These are phyloP conservation scores for Mellilla xanthometata DNA, from an alignment of 2,888 invertebrate genomes.

Conservation along the genomic window DNA sequence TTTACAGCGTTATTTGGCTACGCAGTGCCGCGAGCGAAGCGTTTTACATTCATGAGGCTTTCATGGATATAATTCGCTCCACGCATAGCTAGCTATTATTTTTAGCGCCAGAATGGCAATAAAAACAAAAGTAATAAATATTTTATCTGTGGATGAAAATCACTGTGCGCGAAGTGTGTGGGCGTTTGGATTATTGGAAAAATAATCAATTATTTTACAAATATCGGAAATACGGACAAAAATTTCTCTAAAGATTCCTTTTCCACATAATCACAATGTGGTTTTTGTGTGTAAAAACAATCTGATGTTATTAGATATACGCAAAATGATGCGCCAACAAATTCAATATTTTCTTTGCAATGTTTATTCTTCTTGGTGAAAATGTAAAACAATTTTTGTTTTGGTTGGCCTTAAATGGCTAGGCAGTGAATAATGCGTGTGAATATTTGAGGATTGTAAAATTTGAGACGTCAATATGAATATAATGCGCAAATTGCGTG, in stretches of 20 bases:
- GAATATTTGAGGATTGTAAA: constrained; percentile 1
- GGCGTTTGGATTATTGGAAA: constrained; percentile 73
- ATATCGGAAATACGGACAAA: constrained; percentile 3
- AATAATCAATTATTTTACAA: constrained; percentile 28
- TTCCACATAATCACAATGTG: constrained; percentile 2
- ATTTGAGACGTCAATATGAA: constrained; percentile 84
- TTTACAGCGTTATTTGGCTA: too few relatives aligned
- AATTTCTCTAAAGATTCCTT: constrained; percentile 52
- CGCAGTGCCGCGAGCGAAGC: too few relatives aligned
- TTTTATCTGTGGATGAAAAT: constrained; percentile 7
- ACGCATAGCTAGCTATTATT: too few relatives aligned
- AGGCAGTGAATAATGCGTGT: constrained; percentile 4
- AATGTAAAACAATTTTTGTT: constrained; percentile 17
- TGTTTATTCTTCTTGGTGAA: constrained; percentile 18
- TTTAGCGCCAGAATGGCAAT: too few relatives aligned
- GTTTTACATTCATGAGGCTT: too few relatives aligned
- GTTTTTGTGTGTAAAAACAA: background rate
- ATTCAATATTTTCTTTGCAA: constrained; percentile 15
- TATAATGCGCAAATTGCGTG: constrained; percentile 95
- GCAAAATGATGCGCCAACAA: background rate
- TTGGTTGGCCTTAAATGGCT: constrained; percentile 3
- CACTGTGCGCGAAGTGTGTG: constrained; percentile 83
- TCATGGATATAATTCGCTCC: too few relatives aligned
- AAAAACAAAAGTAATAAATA: too few relatives aligned
- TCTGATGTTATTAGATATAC: background rate